Evolutionary conservation across 2,888 invertebrate species (phyloP).

Genomic region (Eilema griseolum): DNA sequence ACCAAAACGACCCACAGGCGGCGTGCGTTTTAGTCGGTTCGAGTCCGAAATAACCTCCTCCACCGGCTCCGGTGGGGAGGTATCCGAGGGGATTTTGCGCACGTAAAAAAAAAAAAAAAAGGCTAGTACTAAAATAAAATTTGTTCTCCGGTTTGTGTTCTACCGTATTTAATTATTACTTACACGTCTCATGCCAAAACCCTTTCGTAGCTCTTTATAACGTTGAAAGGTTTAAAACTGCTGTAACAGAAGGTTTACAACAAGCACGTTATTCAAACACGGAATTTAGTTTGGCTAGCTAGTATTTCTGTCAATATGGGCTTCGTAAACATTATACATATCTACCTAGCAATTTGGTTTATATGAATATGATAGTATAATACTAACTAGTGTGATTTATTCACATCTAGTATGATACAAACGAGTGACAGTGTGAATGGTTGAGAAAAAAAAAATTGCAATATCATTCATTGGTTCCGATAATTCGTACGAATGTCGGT

Average conservation of each 20-base stretch:
- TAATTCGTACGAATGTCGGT: no score
- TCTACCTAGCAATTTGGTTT: neutral
- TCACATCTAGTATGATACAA: no score
- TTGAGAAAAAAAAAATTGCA: no score
- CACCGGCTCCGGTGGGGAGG: no score
- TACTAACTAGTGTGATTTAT: neutral
- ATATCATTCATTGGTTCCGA: no score
- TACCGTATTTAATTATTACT: conserved; percentile 3
- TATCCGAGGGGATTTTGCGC: no score
- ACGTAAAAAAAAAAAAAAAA: no score
- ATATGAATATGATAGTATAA: neutral
- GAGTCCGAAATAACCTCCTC: no score
- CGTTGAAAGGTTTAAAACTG: conserved; percentile 3
- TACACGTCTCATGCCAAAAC: neutral
- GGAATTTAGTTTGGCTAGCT: neutral
- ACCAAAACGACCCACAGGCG: no score
- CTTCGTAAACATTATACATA: neutral
- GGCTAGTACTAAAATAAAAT: no score
- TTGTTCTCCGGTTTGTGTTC: neutral
- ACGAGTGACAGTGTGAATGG: no score
- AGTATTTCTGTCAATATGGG: neutral
- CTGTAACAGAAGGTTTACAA: neutral
- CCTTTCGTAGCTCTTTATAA: conserved; percentile 4
- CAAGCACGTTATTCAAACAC: neutral
- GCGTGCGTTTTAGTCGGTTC: no score